A percentile compares a stretch with the other conserved stretches of the same genome.
Conservation (phyloP, 1,140 invertebrate species). For the Brachystomella parvula region DNA sequence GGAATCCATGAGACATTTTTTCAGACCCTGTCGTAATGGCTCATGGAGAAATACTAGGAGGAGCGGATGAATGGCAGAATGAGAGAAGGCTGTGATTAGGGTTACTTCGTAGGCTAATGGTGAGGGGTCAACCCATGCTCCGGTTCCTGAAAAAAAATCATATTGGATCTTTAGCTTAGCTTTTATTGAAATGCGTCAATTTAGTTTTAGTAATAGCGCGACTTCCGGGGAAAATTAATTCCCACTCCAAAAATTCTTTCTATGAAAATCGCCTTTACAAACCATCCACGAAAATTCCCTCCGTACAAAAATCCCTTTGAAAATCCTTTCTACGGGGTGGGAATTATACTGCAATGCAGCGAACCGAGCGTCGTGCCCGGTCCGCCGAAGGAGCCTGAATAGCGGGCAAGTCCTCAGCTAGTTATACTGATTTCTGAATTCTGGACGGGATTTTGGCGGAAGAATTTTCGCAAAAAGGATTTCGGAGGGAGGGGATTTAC, state of each 20-base stretch:
- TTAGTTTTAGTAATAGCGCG: not conserved
- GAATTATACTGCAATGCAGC: not conserved
- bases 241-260: not conserved
- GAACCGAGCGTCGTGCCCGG: not conserved
- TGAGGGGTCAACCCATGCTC: conserved; percentile 39
- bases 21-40: conserved; percentile 38
- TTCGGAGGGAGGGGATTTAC: not conserved
- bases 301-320: not conserved
- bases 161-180: not conserved
- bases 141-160: conserved; percentile 32
- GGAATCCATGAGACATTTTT: conserved; percentile 30
- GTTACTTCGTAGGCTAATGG: conserved; percentile 51
- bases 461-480: not conserved
- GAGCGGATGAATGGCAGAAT: conserved; percentile 75
- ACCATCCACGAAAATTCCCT: not conserved
- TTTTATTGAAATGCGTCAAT: not conserved
- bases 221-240: not conserved
- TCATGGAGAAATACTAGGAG: conserved; percentile 67
- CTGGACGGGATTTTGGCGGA: not conserved
- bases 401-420: not conserved
- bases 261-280: no score
- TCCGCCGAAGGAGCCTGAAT: not conserved
- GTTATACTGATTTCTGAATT: not conserved
- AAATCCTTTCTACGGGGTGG: not conserved
- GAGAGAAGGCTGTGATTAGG: conserved; percentile 76